These are phyloP conservation scores for Cerastis rubricosa DNA, from an alignment of 2,888 invertebrate genomes.

Conservation along the genomic window DNA sequence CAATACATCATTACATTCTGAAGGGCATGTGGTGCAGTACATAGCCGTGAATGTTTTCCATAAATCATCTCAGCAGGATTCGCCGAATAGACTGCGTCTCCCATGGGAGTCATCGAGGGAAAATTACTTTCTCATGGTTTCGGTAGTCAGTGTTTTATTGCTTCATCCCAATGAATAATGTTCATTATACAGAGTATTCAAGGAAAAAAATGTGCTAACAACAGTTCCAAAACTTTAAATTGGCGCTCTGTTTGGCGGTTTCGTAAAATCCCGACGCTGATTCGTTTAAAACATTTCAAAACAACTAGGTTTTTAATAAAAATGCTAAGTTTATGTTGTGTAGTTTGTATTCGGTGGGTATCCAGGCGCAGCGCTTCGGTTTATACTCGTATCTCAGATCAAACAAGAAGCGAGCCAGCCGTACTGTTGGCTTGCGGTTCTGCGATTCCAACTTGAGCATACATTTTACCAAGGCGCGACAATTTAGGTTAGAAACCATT, in stretches of 20 bases:
- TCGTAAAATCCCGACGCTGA: slow-evolving; percentile 65
- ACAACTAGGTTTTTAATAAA: slow-evolving; percentile 51
- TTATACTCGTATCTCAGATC: slow-evolving; percentile 43
- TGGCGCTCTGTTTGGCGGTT: slow-evolving; percentile 63
- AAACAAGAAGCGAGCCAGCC: slow-evolving; percentile 37
- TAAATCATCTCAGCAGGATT: slow-evolving; percentile 56
- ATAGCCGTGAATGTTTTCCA: slow-evolving; percentile 52
- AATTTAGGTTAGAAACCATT: slow-evolving; percentile 25
- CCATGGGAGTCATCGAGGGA: slow-evolving; percentile 65
- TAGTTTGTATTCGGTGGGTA: slow-evolving; percentile 42
- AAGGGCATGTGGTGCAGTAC: slow-evolving; percentile 25
- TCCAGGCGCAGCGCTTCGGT: slow-evolving; percentile 32
- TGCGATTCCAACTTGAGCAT: slow-evolving; percentile 28
- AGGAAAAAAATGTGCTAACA: slow-evolving; percentile 69
- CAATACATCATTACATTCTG: slow-evolving; percentile 13
- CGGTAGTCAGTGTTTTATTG: slow-evolving; percentile 72
- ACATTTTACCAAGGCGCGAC: slow-evolving; percentile 38
- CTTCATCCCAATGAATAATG: slow-evolving; percentile 72
- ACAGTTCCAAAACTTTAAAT: slow-evolving; percentile 76
- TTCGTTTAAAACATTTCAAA: slow-evolving; percentile 62
- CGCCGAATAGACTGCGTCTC: slow-evolving; percentile 59
- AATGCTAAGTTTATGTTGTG: slow-evolving; percentile 49
- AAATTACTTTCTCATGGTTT: slow-evolving; percentile 71
- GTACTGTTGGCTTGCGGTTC: slow-evolving; percentile 48
- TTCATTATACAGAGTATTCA: slow-evolving; percentile 61